phyloP scores from a whole-genome alignment of 2,797 vertebrate genomes.

The Heterohyrax brucei region DNA sequence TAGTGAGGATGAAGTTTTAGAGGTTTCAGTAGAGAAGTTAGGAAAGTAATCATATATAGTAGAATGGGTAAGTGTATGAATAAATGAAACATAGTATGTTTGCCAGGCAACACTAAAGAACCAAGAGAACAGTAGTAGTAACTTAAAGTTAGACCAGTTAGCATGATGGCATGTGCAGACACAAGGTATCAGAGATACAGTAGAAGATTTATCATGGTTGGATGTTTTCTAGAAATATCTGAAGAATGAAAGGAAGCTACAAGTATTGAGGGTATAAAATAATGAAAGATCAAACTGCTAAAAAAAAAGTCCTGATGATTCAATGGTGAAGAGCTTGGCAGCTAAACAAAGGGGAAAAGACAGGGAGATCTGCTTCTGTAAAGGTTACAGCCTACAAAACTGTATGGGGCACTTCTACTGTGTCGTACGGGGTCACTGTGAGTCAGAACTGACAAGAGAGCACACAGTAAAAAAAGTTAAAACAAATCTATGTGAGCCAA shows the following conservation, averaged over 20 bases:
- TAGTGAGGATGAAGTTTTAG: neutral
- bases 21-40: neutral
- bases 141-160: neutral
- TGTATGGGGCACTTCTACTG: no score
- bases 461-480: no score
- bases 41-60: neutral
- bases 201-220: neutral
- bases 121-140: neutral
- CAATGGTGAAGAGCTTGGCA: no score
- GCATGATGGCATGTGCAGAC: no score
- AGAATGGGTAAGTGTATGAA: neutral
- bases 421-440: no score
- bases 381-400: no score
- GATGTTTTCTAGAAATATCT: neutral
- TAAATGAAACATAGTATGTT: neutral
- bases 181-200: neutral
- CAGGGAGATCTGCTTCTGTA: no score
- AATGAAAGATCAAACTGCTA: neutral
- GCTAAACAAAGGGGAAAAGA: no score
- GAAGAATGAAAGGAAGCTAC: neutral
- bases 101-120: neutral
- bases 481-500: no score
- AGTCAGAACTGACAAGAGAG: no score
- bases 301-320: no score
- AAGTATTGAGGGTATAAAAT: neutral